These are phyloP conservation scores for Spondyliosoma cantharus DNA, from an alignment of 2,797 vertebrate genomes.

Conservation along the genomic window DNA sequence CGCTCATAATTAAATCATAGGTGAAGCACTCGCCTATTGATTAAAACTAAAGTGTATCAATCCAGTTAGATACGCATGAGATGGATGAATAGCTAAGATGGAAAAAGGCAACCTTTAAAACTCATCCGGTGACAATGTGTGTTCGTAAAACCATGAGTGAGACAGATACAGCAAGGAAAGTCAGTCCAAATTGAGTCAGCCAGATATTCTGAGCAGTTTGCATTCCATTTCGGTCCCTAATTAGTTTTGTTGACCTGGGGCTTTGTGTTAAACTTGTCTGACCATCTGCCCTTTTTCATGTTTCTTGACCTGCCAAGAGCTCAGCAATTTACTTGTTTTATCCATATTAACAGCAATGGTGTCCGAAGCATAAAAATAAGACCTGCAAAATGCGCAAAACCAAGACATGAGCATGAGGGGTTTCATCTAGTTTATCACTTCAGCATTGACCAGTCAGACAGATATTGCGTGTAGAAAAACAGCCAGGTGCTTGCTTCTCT, in stretches of 20 bases:
- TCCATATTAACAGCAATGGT: not conserved
- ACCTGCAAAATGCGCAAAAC: not conserved
- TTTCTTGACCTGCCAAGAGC: not conserved
- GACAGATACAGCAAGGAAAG: not conserved
- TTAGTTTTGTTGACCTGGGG: too few species aligned
- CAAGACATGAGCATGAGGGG: not conserved
- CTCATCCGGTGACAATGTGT: not conserved
- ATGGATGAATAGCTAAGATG: not conserved
- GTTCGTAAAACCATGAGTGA: not conserved
- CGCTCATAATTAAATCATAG: not conserved
- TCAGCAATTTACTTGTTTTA: not conserved
- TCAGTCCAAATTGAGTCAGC: not conserved
- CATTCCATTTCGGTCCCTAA: too few species aligned
- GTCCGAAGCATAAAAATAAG: not conserved
- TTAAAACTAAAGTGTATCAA: not conserved
- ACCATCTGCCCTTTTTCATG: not conserved
- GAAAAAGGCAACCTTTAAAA: not conserved
- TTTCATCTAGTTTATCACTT: slow-evolving; percentile 1
- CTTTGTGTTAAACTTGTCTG: not conserved
- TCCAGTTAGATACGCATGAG: not conserved
- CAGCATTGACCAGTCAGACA: not conserved
- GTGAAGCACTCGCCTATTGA: not conserved
- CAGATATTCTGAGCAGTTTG: not conserved
- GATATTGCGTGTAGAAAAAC: not conserved
- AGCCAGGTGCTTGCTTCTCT: slow-evolving; percentile 8